Evolutionary conservation across 2,797 vertebrate genomes (phyloP).

Genomic region (Clamator glandarius): DNA sequence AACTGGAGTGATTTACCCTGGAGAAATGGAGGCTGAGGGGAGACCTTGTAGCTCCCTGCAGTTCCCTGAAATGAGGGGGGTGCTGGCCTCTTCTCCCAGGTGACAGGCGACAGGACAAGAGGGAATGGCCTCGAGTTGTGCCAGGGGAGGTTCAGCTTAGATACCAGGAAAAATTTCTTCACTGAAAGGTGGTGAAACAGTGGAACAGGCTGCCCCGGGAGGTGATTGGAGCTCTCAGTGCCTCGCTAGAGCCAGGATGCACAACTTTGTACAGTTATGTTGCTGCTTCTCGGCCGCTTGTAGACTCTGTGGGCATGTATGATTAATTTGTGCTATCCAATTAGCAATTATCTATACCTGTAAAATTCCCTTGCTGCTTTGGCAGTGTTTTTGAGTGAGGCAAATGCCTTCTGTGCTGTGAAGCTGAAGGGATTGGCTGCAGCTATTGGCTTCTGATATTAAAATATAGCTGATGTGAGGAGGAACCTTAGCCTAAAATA

Average conservation of each 20-base stretch:
- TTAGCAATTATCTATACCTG: background rate
- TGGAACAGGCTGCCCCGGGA: too few species aligned
- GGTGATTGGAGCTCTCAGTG: too few species aligned
- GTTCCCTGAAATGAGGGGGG: too few species aligned
- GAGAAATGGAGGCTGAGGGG: too few species aligned
- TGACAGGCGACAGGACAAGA: too few species aligned
- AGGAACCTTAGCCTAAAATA: background rate
- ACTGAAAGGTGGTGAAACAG: too few species aligned
- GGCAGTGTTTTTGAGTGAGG: background rate
- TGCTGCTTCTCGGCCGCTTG: background rate
- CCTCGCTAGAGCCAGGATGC: background rate
- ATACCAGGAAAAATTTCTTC: too few species aligned
- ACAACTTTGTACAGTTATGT: background rate
- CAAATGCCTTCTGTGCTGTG: constrained; percentile 1
- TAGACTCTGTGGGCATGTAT: background rate
- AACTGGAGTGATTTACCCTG: too few species aligned
- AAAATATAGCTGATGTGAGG: background rate
- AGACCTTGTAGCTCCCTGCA: too few species aligned
- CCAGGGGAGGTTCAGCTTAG: too few species aligned
- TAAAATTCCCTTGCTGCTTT: background rate
- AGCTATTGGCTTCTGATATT: background rate
- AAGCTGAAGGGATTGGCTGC: background rate
- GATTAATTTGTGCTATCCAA: background rate
- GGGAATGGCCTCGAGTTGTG: too few species aligned
- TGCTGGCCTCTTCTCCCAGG: too few species aligned